A percentile compares a stretch with the other conserved stretches of the same genome.
phyloP scores from a whole-genome alignment of 2,113 vertebrate species.

The Seriola dumerili region DNA sequence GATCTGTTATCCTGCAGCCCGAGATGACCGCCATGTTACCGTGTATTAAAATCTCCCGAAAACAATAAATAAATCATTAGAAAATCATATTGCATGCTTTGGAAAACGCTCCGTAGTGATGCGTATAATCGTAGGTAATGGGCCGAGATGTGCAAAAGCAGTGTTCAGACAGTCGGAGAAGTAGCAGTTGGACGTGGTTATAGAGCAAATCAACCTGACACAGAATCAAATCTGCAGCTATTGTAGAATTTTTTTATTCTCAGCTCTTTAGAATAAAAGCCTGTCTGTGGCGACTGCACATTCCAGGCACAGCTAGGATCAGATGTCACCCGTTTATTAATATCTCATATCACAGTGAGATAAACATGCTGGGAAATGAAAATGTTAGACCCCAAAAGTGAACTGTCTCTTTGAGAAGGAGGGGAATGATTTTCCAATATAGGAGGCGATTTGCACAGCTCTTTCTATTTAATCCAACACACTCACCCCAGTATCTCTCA shows the following conservation, averaged over 20 bases:
- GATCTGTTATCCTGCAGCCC: neutral
- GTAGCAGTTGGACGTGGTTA: too few species aligned
- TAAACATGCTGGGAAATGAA: slow-evolving; percentile 35
- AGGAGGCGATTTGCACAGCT: neutral
- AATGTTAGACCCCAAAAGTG: slow-evolving; percentile 15
- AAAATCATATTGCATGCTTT: neutral
- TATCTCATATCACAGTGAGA: slow-evolving; percentile 2
- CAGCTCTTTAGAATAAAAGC: slow-evolving; percentile 33
- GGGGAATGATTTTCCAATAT: slow-evolving; percentile 51
- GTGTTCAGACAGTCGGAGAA: neutral
- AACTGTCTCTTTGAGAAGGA: slow-evolving; percentile 29
- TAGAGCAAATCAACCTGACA: slow-evolving; percentile 13
- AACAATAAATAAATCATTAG: neutral
- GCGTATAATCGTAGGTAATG: neutral
- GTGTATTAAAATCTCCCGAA: neutral
- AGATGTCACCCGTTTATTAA: slow-evolving; percentile 44
- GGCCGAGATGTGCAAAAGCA: neutral
- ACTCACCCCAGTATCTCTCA: neutral
- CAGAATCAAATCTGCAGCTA: neutral
- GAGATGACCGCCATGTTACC: neutral
- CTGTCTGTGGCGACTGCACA: neutral
- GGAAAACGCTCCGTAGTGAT: neutral
- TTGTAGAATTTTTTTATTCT: slow-evolving; percentile 4
- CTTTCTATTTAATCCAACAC: slow-evolving; percentile 28
- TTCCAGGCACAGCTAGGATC: slow-evolving; percentile 10